Evolutionary conservation across 2,113 vertebrate genomes (phyloP).

Genomic region (Macquaria australasica): DNA sequence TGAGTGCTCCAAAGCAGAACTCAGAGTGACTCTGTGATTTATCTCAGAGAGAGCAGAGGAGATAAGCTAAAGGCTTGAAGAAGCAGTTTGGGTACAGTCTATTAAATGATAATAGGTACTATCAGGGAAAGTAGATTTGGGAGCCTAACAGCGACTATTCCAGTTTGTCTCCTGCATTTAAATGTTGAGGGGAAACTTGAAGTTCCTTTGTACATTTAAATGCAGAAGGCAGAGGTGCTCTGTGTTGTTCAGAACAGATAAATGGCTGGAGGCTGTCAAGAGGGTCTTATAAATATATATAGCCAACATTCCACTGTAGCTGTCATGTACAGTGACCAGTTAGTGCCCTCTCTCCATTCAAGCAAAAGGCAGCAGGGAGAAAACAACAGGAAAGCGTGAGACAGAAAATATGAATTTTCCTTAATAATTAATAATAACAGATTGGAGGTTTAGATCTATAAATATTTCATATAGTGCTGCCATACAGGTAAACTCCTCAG

Average conservation of each 20-base stretch:
- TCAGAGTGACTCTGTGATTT: conserved; percentile 4
- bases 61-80: conserved; percentile 20
- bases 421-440: no score
- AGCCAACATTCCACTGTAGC: background rate
- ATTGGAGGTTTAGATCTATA: no score
- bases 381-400: background rate
- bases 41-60: background rate
- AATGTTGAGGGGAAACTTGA: conserved; percentile 28
- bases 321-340: background rate
- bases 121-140: conserved; percentile 10
- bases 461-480: no score
- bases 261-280: background rate
- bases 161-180: conserved; percentile 23
- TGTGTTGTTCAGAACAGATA: background rate
- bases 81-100: conserved; percentile 30
- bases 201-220: background rate
- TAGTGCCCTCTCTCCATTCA: background rate
- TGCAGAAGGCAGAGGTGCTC: background rate
- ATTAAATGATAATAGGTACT: conserved; percentile 48
- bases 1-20: background rate
- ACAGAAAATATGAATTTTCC: background rate
- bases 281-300: background rate
- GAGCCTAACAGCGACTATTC: conserved; percentile 12
- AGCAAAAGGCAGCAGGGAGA: background rate
- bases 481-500: no score